Base-by-base conservation (phyloP, 2,113 vertebrate species). In the Scophthalmus maximus region DNA sequence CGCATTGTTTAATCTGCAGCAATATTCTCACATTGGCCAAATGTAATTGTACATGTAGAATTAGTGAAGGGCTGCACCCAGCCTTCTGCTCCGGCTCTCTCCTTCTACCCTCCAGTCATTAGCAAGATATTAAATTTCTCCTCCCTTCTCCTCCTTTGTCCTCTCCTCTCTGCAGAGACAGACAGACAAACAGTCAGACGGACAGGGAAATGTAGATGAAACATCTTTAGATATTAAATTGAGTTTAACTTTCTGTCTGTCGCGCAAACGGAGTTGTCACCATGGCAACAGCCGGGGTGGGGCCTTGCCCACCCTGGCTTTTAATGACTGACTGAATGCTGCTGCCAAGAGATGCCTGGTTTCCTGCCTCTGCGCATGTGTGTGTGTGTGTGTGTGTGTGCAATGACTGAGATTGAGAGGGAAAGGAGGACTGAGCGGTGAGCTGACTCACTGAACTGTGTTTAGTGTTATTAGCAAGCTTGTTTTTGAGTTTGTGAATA, bases 151-250 rank as follows among this genome's bases (percentile, higher is more conserved):
- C 47, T 56, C 26, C 30, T 61, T 12, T n/a, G n/a, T 27, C 49
- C 23, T 59, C n/a, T 58, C 59, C 20, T 25, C 40, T 49, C 32
- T 29, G 30, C 10, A 32, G 8, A 30, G 15, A 6, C 27, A 38
- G 57, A 52, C 38, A 67, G 50, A 56, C 44, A 68, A 38, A 50
- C 40, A 57, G n/a, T 75, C 51, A 27, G 27, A 55, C 29, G 20
- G 63, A 68, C 27, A 55, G 18, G 22, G 63, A 70, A 42, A 70
- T 70, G 64, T 5, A 52, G 56, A 59, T 1, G 4, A 79, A 77
- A 56, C 34, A 51, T 42, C 57, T 78, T 83, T 63, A 78, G 87
- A 83, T 26, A 84, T 77, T 53, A 34, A 71, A 29, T 52, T 78
- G 20, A 78, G 50, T 79, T 84, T 53, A 66, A 84, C 53, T 74